Base-by-base conservation (phyloP, 2,888 invertebrate genomes). In the Prosapia bicincta region DNA sequence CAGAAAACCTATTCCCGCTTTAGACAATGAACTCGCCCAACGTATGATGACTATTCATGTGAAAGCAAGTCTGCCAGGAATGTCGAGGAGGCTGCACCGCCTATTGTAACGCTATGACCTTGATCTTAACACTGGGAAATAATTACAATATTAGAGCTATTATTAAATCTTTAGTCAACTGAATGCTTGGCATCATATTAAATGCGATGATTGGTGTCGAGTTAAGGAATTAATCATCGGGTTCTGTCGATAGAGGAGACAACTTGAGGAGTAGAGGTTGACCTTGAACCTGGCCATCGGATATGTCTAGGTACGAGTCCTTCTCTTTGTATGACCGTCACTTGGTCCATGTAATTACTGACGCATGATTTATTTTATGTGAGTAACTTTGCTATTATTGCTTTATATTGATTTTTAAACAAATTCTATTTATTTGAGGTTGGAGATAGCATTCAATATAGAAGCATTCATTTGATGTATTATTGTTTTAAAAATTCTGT, bases 121-220 rank as follows among this genome's bases (percentile, higher is more conserved):
- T 54, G 54, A 20, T n/a, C 20, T 54, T 54, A 54, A 54, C 54
- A 54, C 54, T n/a, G 54, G 54, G 20, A 54, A 54, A 54, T 54
- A 54, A 54, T 54, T 54, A 54, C 20, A 54, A 54, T 54, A 54
- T 54, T 54, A 54, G 54, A 54, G 20, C 54, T 54, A 54, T 54
- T 54, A 54, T 54, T 54, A 54, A 54, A 54, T 54, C 54, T 54
- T 54, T 54, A 54, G 54, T 54, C 54, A 54, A 54, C 54, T 54
- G 54, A 54, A 54, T 20, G 54, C 54, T 54, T 54, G 54, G 20
- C 54, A 20, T 20, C 54, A 54, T 54, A 54, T 54, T 54, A 54
- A 54, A 54, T 54, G 20, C 54, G 54, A 54, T 54, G 54, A 54
- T n/a, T 54, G 54, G 54, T 54, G 54, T 54, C 54, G 54, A 5